Conservation (phyloP, 2,113 vertebrate genomes). For the Sapajus apella region DNA sequence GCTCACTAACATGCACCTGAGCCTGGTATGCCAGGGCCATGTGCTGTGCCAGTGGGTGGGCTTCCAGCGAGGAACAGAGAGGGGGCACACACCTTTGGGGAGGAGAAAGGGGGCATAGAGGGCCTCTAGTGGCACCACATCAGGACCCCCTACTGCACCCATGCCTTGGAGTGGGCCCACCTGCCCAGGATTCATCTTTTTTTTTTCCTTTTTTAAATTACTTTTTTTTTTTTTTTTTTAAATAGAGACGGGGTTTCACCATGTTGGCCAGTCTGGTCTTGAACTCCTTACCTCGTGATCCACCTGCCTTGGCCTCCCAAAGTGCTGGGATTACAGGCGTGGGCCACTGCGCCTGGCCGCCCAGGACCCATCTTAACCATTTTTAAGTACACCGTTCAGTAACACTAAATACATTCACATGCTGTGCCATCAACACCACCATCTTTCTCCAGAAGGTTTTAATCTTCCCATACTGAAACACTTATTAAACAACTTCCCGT, state of each 20-base stretch:
- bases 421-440: neutral
- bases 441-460: neutral
- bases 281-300: no score
- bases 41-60: neutral
- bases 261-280: no score
- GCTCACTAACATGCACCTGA: neutral
- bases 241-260: no score
- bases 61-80: neutral
- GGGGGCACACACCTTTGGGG: no score
- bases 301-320: no score
- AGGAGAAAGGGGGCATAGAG: neutral
- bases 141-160: neutral
- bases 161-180: neutral
- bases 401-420: neutral
- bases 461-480: neutral
- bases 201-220: no score
- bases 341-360: neutral
- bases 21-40: neutral
- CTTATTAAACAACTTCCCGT: neutral
- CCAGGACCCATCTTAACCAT: neutral
- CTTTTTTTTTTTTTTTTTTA: no score
- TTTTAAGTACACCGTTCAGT: neutral
- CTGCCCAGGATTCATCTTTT: neutral
- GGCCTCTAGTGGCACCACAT: neutral
- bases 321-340: no score